Evolutionary conservation across 2,888 invertebrate species (phyloP), one percentile per base, ranked within the genome.

Genomic region (Fabriciana adippe): DNA sequence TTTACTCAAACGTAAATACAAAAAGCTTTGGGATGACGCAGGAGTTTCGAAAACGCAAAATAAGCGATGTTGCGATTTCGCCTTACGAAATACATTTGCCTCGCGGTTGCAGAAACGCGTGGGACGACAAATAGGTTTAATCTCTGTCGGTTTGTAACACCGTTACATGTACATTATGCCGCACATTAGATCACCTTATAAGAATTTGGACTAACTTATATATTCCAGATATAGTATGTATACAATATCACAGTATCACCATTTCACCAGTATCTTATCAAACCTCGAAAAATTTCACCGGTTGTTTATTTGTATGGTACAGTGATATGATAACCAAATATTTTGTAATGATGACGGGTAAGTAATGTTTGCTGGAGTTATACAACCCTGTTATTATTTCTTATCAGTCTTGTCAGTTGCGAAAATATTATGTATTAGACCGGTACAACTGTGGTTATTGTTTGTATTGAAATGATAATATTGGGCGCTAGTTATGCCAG

Each of bases 31-130:
- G 85, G 87, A 87, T 90, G 91, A 90, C 90, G 89, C 86, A 87
- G 89, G 82, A 83, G 83, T 92, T 91, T 91, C 92, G 92, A 92
- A 89, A 92, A 92, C 88, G 89, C 82, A 82, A 90, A 92, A 89
- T 91, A 89, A 89, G 86, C 89, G 85, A 89, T 85, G 89, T 90
- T 91, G 92, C 91, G 90, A 89, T 90, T 88, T 87, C 79, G 82
- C 80, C 86, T 92, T 92, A 85, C 87, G 91, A 88, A 92, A 92
- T 85, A 88, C 83, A 85, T 88, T 83, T 74, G 81, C 83, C 85
- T 86, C 81, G 85, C 81, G 88, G 87, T 89, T 89, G 87, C 89
- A 87, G 87, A 85, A 88, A 87, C 84, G 87, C 88, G 92, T 90
- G 89, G 91, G 90, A 87, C 88, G 88, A 87, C 88, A 89, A 87